These are phyloP conservation scores for Lamellibrachia satsuma DNA, from an alignment of 2,888 invertebrate species.

Conservation along the genomic window DNA sequence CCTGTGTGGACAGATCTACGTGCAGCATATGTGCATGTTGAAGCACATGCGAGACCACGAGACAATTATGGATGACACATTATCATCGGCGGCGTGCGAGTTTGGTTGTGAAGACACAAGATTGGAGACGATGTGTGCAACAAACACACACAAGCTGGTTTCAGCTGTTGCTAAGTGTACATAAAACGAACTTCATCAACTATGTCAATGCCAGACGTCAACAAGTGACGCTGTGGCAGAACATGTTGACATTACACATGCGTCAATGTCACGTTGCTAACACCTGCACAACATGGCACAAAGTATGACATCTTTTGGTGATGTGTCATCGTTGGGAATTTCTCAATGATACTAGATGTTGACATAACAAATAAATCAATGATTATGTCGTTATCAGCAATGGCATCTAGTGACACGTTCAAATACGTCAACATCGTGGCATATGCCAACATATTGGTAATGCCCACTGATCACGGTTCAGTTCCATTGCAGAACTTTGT, in stretches of 20 bases:
- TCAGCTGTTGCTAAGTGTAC: not conserved
- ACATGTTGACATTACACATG: too few relatives aligned
- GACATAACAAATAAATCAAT: not conserved
- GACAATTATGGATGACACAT: not conserved
- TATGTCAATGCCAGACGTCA: not conserved
- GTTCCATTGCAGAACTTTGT: not conserved
- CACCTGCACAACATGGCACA: not conserved
- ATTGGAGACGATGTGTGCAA: not conserved
- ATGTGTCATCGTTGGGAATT: not conserved
- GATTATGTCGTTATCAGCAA: not conserved
- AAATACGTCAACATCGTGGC: too few relatives aligned
- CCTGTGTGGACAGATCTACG: not conserved
- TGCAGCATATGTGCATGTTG: not conserved
- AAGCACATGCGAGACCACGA: not conserved
- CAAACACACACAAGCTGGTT: not conserved
- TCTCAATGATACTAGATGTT: not conserved
- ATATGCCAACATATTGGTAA: too few relatives aligned
- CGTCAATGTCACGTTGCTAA: not conserved
- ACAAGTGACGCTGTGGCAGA: not conserved
- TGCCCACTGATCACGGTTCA: too few relatives aligned
- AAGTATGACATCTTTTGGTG: too few relatives aligned
- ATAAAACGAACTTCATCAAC: not conserved
- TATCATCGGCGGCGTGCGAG: not conserved
- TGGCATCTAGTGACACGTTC: too few relatives aligned
- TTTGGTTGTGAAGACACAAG: not conserved